phyloP scores from a whole-genome alignment of 2,888 invertebrate species.

The Eledone cirrhosa region DNA sequence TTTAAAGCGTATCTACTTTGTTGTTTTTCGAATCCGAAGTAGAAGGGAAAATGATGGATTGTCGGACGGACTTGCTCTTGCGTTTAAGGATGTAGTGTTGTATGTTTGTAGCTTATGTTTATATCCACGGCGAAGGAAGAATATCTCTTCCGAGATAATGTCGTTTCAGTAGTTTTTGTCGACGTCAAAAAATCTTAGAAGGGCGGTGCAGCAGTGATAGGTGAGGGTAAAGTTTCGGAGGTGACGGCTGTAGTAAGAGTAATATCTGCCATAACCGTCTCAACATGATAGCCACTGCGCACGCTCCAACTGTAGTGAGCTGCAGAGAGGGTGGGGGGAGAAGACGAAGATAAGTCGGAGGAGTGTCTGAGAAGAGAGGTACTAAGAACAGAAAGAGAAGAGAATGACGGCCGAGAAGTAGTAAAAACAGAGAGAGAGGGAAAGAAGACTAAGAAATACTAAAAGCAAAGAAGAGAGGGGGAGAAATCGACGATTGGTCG shows the following conservation, averaged over 20 bases:
- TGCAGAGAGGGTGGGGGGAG: neutral
- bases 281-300: slow-evolving; percentile 22
- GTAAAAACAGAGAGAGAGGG: neutral
- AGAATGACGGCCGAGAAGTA: neutral
- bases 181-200: slow-evolving; percentile 23
- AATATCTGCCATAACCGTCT: slow-evolving; percentile 25
- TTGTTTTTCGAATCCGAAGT: neutral
- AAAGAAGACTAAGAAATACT: too few species aligned
- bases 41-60: neutral
- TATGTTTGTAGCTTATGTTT: neutral
- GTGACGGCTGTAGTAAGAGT: slow-evolving; percentile 22
- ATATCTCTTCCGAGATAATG: neutral
- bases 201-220: neutral
- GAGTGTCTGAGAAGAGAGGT: neutral
- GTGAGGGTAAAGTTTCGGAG: slow-evolving; percentile 20
- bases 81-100: neutral
- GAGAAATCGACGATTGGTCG: too few species aligned
- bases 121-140: slow-evolving; percentile 10
- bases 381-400: neutral
- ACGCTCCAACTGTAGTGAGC: neutral
- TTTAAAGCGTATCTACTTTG: too few species aligned
- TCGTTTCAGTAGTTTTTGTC: slow-evolving; percentile 18
- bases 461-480: too few species aligned
- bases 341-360: neutral
- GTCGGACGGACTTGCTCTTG: neutral